Evolutionary conservation across 2,113 vertebrate species (phyloP).

Genomic region (Hydrolagus affinis): DNA sequence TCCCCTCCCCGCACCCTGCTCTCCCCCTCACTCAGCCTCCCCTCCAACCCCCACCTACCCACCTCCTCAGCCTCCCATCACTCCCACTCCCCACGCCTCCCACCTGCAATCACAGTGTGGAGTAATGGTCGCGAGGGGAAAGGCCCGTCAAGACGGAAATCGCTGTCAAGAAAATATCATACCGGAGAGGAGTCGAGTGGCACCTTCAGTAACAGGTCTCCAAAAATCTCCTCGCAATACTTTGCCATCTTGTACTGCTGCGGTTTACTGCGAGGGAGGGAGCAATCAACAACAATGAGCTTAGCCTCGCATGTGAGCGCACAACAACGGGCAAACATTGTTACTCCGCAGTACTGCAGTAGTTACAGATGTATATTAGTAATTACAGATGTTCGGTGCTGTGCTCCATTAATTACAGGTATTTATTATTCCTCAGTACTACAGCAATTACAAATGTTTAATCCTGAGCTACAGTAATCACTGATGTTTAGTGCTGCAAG

Average conservation of each 20-base stretch:
- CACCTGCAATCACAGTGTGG: too few relatives aligned
- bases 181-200: conserved; percentile 81
- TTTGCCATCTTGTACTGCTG: conserved; percentile 99
- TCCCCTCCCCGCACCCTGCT: too few relatives aligned
- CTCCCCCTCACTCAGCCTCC: too few relatives aligned
- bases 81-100: too few relatives aligned
- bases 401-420: too few relatives aligned
- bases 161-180: conserved; percentile 38
- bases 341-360: not conserved
- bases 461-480: too few relatives aligned
- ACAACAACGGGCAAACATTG: not conserved
- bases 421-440: too few relatives aligned
- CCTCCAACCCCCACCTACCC: too few relatives aligned
- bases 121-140: too few relatives aligned
- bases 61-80: too few relatives aligned
- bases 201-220: conserved; percentile 86
- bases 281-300: not conserved
- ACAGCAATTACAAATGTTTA: too few relatives aligned
- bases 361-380: not conserved
- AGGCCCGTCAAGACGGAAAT: not conserved
- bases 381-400: not conserved
- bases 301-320: not conserved
- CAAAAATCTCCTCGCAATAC: conserved; percentile 95
- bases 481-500: too few relatives aligned
- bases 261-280: conserved; percentile 69